Percentiles rank a stretch among this genome's conserved stretches.
These are phyloP conservation scores for Chrysemys picta DNA, from an alignment of 2,113 vertebrate genomes.

Conservation along the genomic window DNA sequence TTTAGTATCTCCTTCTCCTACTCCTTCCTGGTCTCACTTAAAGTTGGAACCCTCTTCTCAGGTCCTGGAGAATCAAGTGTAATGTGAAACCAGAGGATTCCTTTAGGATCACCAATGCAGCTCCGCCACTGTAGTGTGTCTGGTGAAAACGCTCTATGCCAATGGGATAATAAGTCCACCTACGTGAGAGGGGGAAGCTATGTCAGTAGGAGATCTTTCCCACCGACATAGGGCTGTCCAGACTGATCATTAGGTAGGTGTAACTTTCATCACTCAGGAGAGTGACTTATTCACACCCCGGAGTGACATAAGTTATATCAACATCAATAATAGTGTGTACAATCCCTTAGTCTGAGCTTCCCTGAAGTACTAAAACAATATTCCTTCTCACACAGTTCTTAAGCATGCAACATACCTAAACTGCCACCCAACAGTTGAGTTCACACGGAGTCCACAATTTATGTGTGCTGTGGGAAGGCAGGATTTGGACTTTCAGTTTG, in stretches of 20 bases:
- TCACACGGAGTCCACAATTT: constrained; percentile 39
- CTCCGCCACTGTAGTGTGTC: not conserved
- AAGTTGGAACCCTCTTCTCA: not conserved
- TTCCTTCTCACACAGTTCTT: not conserved
- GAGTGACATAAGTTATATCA: not conserved
- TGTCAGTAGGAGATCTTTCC: not conserved
- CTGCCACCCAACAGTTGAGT: not conserved
- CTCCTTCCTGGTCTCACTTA: not conserved
- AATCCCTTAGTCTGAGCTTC: not conserved
- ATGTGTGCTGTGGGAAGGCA: not conserved
- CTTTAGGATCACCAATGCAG: not conserved
- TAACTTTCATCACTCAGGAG: not conserved
- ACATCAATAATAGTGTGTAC: not conserved
- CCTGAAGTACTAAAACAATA: not conserved
- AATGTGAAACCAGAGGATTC: not conserved
- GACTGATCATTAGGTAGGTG: not conserved
- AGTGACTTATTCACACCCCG: not conserved
- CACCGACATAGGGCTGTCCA: not conserved
- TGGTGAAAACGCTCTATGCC: not conserved
- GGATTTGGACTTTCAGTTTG: constrained; percentile 14
- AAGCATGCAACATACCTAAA: not conserved
- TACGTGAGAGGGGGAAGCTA: not conserved
- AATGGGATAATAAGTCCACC: not conserved
- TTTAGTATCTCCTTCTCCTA: not conserved
- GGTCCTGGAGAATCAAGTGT: not conserved